Evolutionary conservation across 37 sponge, comb jelly and placozoan genomes (phyloP), one percentile per base, ranked within the genome.

Genomic region (Halichondria panicea): DNA sequence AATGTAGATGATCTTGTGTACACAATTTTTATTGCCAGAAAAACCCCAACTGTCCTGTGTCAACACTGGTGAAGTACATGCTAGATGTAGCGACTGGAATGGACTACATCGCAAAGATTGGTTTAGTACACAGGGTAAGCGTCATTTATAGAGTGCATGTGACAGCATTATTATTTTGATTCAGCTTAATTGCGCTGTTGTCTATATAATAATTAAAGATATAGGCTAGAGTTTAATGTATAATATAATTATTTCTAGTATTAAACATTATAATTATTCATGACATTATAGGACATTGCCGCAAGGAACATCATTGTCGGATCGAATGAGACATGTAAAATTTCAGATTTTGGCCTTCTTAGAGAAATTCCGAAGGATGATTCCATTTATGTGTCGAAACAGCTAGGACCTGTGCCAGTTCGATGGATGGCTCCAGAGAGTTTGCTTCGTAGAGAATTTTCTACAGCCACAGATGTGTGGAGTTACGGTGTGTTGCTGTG

Each of bases 61-160:
- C 63, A 5, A 60, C 46, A 19, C 63, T 88, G 39, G 50, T 88
- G 50, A 88, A 88, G 68, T 88, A 82, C 79, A 88, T 88, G 89
- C 53, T 70, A 22, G 89, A 88, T 64, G 75, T 88, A 32, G 89
- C 83, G 2, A 68, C 71, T 56, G 89, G 83, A 21, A 88, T 88
- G 89, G 83, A 88, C 63, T 88, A 88, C 67, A 22, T 88, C 15
- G 59, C 89, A 28, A 66, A 82, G 48, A 77, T 59, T 24, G 89
- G 89, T 25, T 48, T 88, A 18, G 68, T 88, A 1, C 89, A 88
- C 55, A 71, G 89, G 68, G 89, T 88, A 53, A 65, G 83, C 41
- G 7, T 0, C 38, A 1, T 30, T 34, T 33, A 38, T 21, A 2
- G 45, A 28, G 40, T 38, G 37, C n/a, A n/a, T 7, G 22, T 25